Base-by-base conservation (phyloP, 2,888 invertebrate genomes). In the Heliconius charithonia region DNA sequence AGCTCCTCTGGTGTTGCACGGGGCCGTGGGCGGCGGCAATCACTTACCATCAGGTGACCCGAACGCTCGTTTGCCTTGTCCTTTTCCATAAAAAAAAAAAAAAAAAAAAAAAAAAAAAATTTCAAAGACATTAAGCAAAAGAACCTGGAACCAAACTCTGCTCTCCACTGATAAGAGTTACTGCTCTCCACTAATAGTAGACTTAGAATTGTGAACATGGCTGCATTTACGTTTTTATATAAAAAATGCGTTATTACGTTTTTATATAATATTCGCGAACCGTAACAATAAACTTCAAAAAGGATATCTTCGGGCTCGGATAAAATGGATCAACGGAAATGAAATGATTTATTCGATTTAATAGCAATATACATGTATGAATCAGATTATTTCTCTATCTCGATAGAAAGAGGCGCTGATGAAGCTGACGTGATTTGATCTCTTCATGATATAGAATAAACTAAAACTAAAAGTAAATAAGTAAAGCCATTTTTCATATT, bases 351-450 rank as follows among this genome's bases (percentile, higher is more conserved):
- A 67, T 67, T 67, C n/a, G 22, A 67, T 67, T 67, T n/a, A 51
- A 37, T 32, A 67, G 22, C 37, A 32, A 37, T 67, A 67, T 67
- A n/a, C n/a, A n/a, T n/a, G n/a, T n/a, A 67, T 37, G 32, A 12
- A n/a, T 37, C 13, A 16, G 67, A 41, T 25, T 67, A 67, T 67
- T 67, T 13, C 67, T 67, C n/a, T 13, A 41, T 67, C 67, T 67
- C 9, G 13, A 37, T 1, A 41, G n/a, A 67, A 41, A 13, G 29
- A 85, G 84, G 83, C 82, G 81, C 79, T 79, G 80, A 77, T 81
- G 77, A 80, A 80, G 81, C 83, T 80, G 83, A 84, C 83, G 81
- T 82, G 82, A 84, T 84, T 84, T 85, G 86, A 87, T 86, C 83
- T 82, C 78, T 85, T 85, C 84, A 81, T 84, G 83, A 82, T 81